Evolutionary conservation across 1,140 invertebrate species (phyloP).

Genomic region (Tenebrio molitor): DNA sequence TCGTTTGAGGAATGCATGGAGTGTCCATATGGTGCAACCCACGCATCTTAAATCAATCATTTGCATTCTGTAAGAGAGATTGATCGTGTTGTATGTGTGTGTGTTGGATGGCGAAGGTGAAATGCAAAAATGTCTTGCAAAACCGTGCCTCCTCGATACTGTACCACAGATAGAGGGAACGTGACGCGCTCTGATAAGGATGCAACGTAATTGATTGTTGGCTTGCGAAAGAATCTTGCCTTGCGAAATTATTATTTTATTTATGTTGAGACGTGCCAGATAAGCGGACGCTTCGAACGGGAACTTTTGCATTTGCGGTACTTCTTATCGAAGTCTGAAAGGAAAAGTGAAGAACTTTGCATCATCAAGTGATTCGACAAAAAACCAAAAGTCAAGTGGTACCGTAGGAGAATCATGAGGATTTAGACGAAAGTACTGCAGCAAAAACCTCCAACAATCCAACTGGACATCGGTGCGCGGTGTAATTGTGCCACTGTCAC

Average conservation of each 20-base stretch:
- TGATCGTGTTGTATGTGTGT: constrained; percentile 46
- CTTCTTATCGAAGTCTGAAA: no score
- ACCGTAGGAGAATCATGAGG: no score
- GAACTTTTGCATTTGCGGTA: no score
- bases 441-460: no score
- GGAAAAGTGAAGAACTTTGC: no score
- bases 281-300: not conserved
- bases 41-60: constrained; percentile 53
- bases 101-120: constrained; percentile 36
- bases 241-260: constrained; percentile 9
- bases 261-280: not conserved
- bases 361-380: no score
- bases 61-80: constrained; percentile 45
- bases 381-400: no score
- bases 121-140: constrained; percentile 34
- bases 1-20: constrained; percentile 46
- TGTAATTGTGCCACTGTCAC: no score
- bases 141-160: constrained; percentile 1
- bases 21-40: constrained; percentile 45
- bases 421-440: no score
- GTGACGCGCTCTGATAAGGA: constrained; percentile 14
- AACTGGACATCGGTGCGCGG: no score
- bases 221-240: not conserved
- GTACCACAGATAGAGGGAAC: constrained; percentile 2
- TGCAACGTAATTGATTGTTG: constrained; percentile 3